Conservation (phyloP, 2,797 vertebrate species). For the Arremon brunneinucha region DNA sequence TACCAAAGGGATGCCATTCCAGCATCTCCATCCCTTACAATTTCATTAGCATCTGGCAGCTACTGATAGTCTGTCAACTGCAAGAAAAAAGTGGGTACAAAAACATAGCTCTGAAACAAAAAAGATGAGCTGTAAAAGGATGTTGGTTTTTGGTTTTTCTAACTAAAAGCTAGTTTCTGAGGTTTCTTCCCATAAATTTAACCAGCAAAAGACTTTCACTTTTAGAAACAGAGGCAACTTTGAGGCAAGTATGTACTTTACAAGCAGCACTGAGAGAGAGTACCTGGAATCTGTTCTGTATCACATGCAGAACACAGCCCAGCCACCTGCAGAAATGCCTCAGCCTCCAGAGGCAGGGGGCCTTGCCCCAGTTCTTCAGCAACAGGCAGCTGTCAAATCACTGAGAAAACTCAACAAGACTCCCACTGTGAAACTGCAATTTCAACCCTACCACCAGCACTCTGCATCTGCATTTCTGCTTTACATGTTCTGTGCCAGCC, state of each 20-base stretch:
- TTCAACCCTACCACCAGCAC: not conserved
- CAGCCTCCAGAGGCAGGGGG: not conserved
- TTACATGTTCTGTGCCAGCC: not conserved
- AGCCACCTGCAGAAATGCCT: not conserved
- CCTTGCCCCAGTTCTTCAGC: not conserved
- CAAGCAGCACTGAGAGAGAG: not conserved
- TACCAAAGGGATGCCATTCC: conserved; percentile 18
- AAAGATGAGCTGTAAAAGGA: not conserved
- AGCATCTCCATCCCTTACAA: not conserved
- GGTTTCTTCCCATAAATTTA: not conserved
- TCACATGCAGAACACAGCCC: not conserved
- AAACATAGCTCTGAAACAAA: not conserved
- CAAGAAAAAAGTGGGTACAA: not conserved
- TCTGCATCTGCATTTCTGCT: not conserved
- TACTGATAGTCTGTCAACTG: not conserved
- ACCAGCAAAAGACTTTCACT: not conserved
- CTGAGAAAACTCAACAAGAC: not conserved
- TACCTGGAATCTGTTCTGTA: not conserved
- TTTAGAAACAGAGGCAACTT: not conserved
- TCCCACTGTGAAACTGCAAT: not conserved
- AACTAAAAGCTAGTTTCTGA: not conserved
- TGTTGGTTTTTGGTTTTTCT: not conserved
- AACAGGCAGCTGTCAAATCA: not conserved
- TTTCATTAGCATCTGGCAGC: conserved; percentile 32
- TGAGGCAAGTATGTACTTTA: not conserved